Percentiles rank a stretch among this genome's conserved stretches.
phyloP scores from a whole-genome alignment of 1,140 invertebrate genomes.

The Conus betulinus region DNA sequence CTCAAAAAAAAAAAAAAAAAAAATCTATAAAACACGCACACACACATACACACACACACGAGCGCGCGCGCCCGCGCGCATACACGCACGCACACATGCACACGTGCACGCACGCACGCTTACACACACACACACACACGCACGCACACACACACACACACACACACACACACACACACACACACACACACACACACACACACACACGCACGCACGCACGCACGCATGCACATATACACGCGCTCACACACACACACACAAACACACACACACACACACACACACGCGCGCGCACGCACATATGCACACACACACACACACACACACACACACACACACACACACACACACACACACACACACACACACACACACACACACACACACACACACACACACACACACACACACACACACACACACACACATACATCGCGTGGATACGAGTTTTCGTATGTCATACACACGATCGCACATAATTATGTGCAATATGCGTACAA shows the following conservation, averaged over 20 bases:
- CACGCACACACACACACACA: not conserved
- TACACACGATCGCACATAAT: not conserved
- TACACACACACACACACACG: not conserved
- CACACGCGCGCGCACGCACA: no score
- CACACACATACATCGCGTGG: not conserved
- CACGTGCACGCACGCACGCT: no score
- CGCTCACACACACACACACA: constrained; percentile 7
- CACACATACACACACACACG: not conserved
- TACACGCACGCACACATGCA: not conserved
- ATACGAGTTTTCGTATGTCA: not conserved
- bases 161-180: not conserved
- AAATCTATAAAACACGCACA: not conserved
- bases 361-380: constrained; percentile 7
- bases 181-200: constrained; percentile 7
- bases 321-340: constrained; percentile 7
- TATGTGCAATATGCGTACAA: not conserved
- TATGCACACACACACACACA: not conserved
- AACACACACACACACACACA: not conserved
- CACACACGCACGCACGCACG: not conserved
- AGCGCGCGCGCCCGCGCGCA: no score
- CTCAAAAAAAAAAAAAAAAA: no score
- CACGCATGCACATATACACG: no score
- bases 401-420: constrained; percentile 7
- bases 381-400: not conserved
- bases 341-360: not conserved